Percentiles rank a stretch among this genome's conserved stretches.
Evolutionary conservation across 2,888 invertebrate species (phyloP).

Genomic region (Osedax fenrisi): DNA sequence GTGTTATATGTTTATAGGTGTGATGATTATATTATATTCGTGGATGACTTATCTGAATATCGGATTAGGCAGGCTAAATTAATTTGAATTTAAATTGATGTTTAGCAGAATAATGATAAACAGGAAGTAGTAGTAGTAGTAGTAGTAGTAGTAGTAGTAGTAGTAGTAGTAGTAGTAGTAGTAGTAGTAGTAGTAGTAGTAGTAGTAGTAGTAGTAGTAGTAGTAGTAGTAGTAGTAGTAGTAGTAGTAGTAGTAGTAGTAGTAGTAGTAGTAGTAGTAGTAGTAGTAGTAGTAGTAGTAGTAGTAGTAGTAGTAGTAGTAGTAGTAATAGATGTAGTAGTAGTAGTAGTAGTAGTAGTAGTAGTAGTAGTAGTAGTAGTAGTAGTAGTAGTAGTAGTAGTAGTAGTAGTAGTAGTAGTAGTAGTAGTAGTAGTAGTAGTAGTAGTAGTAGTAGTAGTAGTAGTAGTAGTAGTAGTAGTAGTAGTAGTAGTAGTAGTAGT

Average conservation of each 20-base stretch:
- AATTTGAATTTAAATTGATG: too few relatives aligned
- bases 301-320: conserved; percentile 30
- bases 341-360: conserved; percentile 27
- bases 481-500: conserved; percentile 15
- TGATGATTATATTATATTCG: too few relatives aligned
- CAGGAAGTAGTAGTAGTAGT: conserved; percentile 30
- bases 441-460: background rate
- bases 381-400: conserved; percentile 27
- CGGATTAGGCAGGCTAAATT: too few relatives aligned
- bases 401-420: conserved; percentile 15
- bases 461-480: conserved; percentile 9
- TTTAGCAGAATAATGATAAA: too few relatives aligned
- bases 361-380: conserved; percentile 29
- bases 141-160: conserved; percentile 30
- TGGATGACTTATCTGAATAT: too few relatives aligned
- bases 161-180: conserved; percentile 29
- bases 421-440: background rate
- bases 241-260: conserved; percentile 30
- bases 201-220: conserved; percentile 31
- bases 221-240: conserved; percentile 29
- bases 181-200: background rate
- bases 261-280: conserved; percentile 31
- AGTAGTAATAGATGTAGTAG: conserved; percentile 27
- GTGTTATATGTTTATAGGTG: too few relatives aligned
- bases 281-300: conserved; percentile 31